Conservation (phyloP, 2,113 vertebrate genomes). For the Entelurus aequoreus region DNA sequence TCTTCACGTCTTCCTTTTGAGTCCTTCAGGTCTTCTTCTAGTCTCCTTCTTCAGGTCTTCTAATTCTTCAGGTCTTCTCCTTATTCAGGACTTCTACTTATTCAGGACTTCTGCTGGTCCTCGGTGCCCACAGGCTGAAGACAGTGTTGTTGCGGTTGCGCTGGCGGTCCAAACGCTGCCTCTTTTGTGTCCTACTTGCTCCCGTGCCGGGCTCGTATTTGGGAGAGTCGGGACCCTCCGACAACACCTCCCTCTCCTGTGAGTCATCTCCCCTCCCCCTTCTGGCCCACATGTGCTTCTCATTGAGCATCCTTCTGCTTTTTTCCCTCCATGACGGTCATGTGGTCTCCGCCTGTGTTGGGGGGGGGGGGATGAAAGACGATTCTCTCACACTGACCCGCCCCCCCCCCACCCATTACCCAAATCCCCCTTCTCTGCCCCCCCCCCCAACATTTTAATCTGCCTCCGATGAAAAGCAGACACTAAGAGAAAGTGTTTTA, state of each 20-base stretch:
- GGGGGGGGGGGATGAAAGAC: slow-evolving; percentile 47
- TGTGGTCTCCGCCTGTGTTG: slow-evolving; percentile 50
- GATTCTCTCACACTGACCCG: slow-evolving; percentile 32
- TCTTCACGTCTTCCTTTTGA: slow-evolving; percentile 26
- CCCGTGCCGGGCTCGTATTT: slow-evolving; percentile 63
- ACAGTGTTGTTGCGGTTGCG: neutral
- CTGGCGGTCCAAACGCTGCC: neutral
- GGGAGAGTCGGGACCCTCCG: slow-evolving; percentile 72
- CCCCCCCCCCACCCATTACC: slow-evolving; percentile 3
- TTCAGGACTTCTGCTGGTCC: slow-evolving; percentile 2
- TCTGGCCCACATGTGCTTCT: slow-evolving; percentile 73
- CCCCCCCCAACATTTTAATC: slow-evolving; percentile 24
- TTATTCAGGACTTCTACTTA: no score
- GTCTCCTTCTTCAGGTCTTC: slow-evolving; percentile 1
- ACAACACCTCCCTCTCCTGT: slow-evolving; percentile 36
- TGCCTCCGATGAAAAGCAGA: slow-evolving; percentile 8
- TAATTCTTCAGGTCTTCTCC: neutral
- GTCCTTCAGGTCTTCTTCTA: slow-evolving; percentile 19
- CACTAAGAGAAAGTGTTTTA: neutral
- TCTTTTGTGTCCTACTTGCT: slow-evolving; percentile 35
- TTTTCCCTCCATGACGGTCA: slow-evolving; percentile 42
- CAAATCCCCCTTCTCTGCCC: slow-evolving; percentile 5
- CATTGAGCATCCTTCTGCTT: slow-evolving; percentile 60
- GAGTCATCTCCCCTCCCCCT: slow-evolving; percentile 46
- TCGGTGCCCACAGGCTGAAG: neutral